These are phyloP conservation scores for Ptychochromis oligacanthus DNA, from an alignment of 2,113 vertebrate species.

Conservation along the genomic window DNA sequence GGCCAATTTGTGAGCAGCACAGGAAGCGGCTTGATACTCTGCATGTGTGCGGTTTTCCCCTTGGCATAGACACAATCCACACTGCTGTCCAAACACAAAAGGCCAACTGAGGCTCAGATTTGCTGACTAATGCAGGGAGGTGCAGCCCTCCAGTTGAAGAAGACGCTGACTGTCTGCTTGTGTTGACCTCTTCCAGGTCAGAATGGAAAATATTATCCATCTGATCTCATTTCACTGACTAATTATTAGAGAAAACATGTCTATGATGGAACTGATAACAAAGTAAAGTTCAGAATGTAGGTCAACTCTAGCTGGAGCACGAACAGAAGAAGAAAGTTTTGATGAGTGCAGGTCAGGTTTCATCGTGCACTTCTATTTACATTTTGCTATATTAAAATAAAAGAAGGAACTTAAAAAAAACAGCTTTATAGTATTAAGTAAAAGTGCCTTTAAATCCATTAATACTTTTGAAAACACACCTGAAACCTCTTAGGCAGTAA, in stretches of 20 bases:
- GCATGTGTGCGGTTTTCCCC: conserved; percentile 16
- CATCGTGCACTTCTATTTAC: background rate
- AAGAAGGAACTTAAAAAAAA: background rate
- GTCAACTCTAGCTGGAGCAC: background rate
- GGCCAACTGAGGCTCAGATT: conserved; percentile 9
- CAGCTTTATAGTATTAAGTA: accelerated
- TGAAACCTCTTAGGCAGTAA: background rate
- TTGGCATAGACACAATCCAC: conserved; percentile 10
- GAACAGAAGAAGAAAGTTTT: background rate
- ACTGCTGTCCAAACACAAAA: conserved; percentile 28
- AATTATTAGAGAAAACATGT: conserved; percentile 23
- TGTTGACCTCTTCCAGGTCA: conserved; percentile 44
- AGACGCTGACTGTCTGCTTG: conserved; percentile 39
- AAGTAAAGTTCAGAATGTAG: background rate
- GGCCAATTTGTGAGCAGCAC: background rate
- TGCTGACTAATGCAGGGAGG: conserved; percentile 37
- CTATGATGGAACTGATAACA: background rate
- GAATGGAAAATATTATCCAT: conserved; percentile 36
- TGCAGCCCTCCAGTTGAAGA: background rate
- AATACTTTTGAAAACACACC: background rate
- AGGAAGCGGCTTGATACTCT: conserved; percentile 21
- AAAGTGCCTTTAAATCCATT: background rate
- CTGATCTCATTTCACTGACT: conserved; percentile 60
- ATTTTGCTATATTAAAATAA: background rate
- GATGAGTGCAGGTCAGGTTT: background rate